Base-by-base conservation (phyloP, 2,113 vertebrate species). In the Thryonomys swinderianus region DNA sequence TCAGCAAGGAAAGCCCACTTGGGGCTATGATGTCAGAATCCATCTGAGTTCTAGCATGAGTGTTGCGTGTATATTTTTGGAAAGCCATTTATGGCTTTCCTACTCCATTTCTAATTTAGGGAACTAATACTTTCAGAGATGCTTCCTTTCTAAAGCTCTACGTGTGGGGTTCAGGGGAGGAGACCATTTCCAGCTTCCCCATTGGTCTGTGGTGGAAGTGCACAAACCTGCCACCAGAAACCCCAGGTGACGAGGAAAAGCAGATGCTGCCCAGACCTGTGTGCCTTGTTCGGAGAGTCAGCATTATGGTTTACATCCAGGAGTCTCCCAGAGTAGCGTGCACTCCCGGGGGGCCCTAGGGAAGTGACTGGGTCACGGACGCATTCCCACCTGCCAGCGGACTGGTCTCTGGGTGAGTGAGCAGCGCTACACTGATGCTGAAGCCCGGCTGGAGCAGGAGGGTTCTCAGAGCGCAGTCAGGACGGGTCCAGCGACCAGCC, bases 131-230 rank as follows among this genome's bases (percentile, higher is more conserved):
- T 89, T 91, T 84, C 27, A 93, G 80, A 73, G 96, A 86, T 80
- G 21, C 11, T 92, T 87, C 53, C 90, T 95, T 94, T 88, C 86
- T 96, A 94, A 92, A 92, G 71, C 82, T 59, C 48, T 76, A 14
- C 64, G 71, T n/a, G 23, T 27, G 90, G 13, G 40, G 4, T 51
- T 2, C 45, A 14, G 11, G 9, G 6, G 30, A 53, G 7, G 55
- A 51, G 10, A 74, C 27, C 7, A 1, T 32, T 51, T 67, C n/a
- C 78, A 61, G 30, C 32, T 92, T 59, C n/a, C 69, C 86, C 11
- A 18, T 80, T 40, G 51, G 78, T 30, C 40, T 87, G n/a, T 18
- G 71, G 62, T 67, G 37, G 61, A 91, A 85, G 21, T 16, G 11
- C 7, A 45, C 7, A 53, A 18, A 90, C 32, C 16, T 18, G 8